Conservation (phyloP, 35 echinoderm and acorn worm genomes). For the Apostichopus californicus region DNA sequence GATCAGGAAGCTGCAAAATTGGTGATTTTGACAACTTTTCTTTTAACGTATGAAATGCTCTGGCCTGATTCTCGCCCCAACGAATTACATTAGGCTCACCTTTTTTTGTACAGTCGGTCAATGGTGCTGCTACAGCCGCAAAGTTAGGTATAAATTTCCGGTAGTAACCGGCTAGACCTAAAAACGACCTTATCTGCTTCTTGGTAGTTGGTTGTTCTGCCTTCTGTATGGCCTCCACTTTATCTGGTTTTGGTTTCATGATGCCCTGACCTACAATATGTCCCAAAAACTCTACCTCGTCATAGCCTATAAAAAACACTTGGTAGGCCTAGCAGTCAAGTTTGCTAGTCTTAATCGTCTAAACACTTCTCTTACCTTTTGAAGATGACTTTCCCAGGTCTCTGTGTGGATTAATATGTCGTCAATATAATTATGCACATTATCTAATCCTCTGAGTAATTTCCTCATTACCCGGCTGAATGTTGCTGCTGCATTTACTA, state of each 20-base stretch:
- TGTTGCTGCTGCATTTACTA: no score
- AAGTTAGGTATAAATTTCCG: slow-evolving; percentile 39
- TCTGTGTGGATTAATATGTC: no score
- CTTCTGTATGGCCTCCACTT: slow-evolving; percentile 40
- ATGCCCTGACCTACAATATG: slow-evolving; percentile 46
- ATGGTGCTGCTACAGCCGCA: slow-evolving; percentile 27
- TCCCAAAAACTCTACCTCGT: slow-evolving; percentile 56
- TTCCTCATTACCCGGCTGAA: no score
- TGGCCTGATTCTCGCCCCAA: neutral
- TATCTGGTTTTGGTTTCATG: slow-evolving; percentile 41
- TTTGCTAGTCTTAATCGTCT: no score
- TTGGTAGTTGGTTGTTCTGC: slow-evolving; percentile 18
- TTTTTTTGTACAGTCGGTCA: slow-evolving; percentile 22
- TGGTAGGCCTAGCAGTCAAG: slow-evolving; percentile 10
- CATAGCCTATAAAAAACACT: slow-evolving; percentile 50
- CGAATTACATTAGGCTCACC: neutral
- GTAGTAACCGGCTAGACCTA: slow-evolving; percentile 31
- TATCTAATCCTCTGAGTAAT: no score
- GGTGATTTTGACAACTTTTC: no score
- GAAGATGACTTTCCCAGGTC: no score
- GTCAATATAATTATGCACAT: no score
- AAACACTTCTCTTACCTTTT: no score
- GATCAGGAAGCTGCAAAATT: neutral
- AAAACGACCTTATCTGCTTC: slow-evolving; percentile 36
- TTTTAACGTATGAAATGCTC: no score